Evolutionary conservation across 2,888 invertebrate genomes (phyloP).

Genomic region (Matsumyia berberina): DNA sequence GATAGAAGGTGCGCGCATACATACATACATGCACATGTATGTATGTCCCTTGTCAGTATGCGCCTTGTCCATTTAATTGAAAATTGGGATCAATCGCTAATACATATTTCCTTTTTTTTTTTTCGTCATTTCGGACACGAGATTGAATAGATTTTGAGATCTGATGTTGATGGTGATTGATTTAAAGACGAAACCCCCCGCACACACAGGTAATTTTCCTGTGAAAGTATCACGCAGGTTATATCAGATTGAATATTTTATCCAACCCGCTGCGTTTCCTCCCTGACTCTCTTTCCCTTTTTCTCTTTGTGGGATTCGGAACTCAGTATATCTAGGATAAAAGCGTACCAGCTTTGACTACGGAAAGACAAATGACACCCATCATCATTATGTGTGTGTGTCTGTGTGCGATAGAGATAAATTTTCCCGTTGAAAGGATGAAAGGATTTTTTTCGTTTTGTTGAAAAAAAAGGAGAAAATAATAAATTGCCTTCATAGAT

Average conservation of each 20-base stretch:
- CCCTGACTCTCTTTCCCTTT: too few relatives aligned
- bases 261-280: neutral
- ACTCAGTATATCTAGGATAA: neutral
- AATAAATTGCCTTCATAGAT: conserved; percentile 35
- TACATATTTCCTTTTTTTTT: too few relatives aligned
- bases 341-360: conserved; percentile 11
- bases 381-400: conserved; percentile 7
- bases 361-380: conserved; percentile 8
- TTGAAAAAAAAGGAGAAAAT: neutral
- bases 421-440: conserved; percentile 18
- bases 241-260: conserved; percentile 9
- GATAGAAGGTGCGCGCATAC: too few relatives aligned
- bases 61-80: conserved; percentile 6
- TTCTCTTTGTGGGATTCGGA: too few relatives aligned
- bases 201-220: conserved; percentile 25
- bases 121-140: neutral
- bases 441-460: conserved; percentile 7
- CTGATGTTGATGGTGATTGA: conserved; percentile 41
- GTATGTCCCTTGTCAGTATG: neutral
- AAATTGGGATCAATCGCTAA: conserved; percentile 9
- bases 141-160: conserved; percentile 1
- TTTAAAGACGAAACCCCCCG: conserved; percentile 12
- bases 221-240: neutral
- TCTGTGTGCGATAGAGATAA: conserved; percentile 6
- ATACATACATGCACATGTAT: too few relatives aligned